A percentile compares a stretch with the other conserved stretches of the same genome.
These are phyloP conservation scores for Sarotherodon lohbergeri DNA, from an alignment of 2,113 vertebrate genomes.

Conservation along the genomic window DNA sequence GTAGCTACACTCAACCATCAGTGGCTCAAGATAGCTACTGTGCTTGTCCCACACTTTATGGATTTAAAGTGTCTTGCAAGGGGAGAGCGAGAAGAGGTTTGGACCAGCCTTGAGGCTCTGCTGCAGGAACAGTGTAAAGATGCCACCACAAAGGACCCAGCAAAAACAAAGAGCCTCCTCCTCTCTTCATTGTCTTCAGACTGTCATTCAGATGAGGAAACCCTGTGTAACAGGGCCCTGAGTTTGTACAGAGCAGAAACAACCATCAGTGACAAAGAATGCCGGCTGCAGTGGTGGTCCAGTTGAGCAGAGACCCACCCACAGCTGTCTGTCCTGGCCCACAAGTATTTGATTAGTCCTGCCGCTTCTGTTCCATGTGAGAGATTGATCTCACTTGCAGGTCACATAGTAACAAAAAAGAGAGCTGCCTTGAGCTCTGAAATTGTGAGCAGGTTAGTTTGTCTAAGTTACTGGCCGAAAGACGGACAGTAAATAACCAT, in stretches of 20 bases:
- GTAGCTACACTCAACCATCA: background rate
- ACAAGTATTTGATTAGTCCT: background rate
- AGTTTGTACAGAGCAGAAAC: background rate
- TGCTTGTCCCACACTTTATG: too few relatives aligned
- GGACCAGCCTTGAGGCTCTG: background rate
- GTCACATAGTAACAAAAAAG: background rate
- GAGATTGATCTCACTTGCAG: background rate
- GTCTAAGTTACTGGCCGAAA: background rate
- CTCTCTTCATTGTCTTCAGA: background rate
- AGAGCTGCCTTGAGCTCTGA: background rate
- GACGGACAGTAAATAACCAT: background rate
- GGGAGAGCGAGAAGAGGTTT: background rate
- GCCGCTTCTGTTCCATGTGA: background rate
- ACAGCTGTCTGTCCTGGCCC: background rate
- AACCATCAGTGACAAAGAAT: background rate
- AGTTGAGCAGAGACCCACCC: background rate
- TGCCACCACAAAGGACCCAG: background rate
- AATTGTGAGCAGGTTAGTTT: background rate
- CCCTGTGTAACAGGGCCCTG: background rate
- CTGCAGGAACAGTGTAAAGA: background rate
- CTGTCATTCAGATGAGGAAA: background rate
- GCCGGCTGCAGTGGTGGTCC: background rate
- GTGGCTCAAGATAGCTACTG: background rate
- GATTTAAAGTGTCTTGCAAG: too few relatives aligned
- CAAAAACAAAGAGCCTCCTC: background rate